These are phyloP conservation scores for Peromyscus nudipes DNA, from an alignment of 2,797 vertebrate genomes.

Conservation along the genomic window DNA sequence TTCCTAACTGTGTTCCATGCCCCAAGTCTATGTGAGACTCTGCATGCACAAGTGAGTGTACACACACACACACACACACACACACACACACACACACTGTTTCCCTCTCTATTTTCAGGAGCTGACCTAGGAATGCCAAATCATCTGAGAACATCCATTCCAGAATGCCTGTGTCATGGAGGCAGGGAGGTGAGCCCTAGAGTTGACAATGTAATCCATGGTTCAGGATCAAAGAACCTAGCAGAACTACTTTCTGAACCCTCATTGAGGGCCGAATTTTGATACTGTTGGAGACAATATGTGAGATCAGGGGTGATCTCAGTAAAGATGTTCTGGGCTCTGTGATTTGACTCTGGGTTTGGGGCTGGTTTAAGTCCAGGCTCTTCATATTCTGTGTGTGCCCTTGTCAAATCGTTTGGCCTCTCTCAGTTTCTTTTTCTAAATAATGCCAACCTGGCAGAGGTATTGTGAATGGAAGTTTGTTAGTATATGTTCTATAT, in stretches of 20 bases:
- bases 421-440: slow-evolving; percentile 23
- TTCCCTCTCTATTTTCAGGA: not conserved
- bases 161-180: slow-evolving; percentile 21
- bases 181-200: not conserved
- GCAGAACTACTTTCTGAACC: slow-evolving; percentile 7
- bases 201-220: not conserved
- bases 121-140: not conserved
- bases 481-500: not conserved
- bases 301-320: not conserved
- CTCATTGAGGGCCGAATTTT: not conserved
- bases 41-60: too few species aligned
- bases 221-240: slow-evolving; percentile 10
- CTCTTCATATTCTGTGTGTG: not conserved
- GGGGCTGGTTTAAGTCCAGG: not conserved
- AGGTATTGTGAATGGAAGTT: not conserved
- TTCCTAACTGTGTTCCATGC: not conserved
- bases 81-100: not conserved
- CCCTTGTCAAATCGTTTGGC: not conserved
- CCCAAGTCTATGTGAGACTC: not conserved
- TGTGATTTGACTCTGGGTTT: not conserved
- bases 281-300: not conserved
- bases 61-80: not conserved
- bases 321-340: not conserved
- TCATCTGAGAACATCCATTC: not conserved
- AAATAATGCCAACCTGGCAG: not conserved